Base-by-base conservation (phyloP, 1,140 invertebrate genomes). In the Leptonema lineaticorne region DNA sequence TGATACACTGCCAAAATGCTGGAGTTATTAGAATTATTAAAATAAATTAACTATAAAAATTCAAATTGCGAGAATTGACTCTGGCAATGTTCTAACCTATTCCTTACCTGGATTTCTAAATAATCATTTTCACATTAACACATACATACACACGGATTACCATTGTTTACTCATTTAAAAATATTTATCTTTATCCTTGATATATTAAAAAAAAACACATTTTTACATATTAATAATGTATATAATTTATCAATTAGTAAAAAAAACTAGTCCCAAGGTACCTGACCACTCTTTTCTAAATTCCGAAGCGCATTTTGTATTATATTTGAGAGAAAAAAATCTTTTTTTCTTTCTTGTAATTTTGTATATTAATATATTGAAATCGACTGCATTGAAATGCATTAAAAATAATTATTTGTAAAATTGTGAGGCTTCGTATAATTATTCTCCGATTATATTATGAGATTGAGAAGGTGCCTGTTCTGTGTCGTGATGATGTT, bases 231-330 rank as follows among this genome's bases (percentile, higher is more conserved):
- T 28, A 27, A 24, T 59, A 59, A 57, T 53, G 48, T 53, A 53
- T 53, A 57, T 27, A 57, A 57, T 27, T 30, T 33, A 53, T 53
- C 50, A 53, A 53, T 58, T 63, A 63, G 59, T 46, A 37, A 63
- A 63, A 63, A 63, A 41, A 41, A 63, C 59, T 63, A 63, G 59
- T 63, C 59, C 59, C 59, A 63, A 28, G 59, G 59, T 63, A 63
- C 59, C 59, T 63, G 59, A 63, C 59, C 41, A 63, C 59, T 63
- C 59, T 63, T 63, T 46, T 63, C 59, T 63, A 46, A 63, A 63
- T 45, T 63, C 41, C 59, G 59, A 37, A 63, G 41, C 24, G 5
- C 11, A 27, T n/a, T n/a, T 2, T 16, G 20, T 20, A 53, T 53
- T 53, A 27, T 53, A 48, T 16, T 16, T 5, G 46, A n/a, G 20